Base-by-base conservation (phyloP, 53 echinoderm and acorn worm genomes). In the Echinarachnius parma region DNA sequence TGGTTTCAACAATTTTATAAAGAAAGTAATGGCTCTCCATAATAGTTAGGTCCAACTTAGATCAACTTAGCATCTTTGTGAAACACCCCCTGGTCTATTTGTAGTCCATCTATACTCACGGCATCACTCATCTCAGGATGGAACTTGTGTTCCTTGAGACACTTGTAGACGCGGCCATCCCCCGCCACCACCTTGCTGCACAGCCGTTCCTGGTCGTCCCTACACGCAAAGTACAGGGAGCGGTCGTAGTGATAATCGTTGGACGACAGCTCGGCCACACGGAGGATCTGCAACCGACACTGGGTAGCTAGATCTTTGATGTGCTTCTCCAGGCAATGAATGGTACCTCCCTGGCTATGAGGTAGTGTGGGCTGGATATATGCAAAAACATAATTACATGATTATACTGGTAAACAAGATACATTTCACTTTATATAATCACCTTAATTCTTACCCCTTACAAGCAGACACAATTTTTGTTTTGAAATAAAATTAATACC, bases 231-330 rank as follows among this genome's bases (percentile, higher is more conserved):
- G 62, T 72, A 96, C 46, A 96, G 36, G 3, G 90, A 63, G n/a
- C 96, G 68, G 78, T 96, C 96, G 4, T 61, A 62, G 42, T 87
- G 87, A 63, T 91, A 96, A 44, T 96, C 96, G 24, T 91, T 78
- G 53, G 96, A 77, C 19, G 87, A 52, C 5, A 96, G 85, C 57
- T 96, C 96, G 0, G 96, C 90, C 2, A 96, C 91, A 3, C 96
- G 75, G 8, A 96, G 52, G 28, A 96, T 66, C 63, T 84, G 84
- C 10, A 57, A 61, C 77, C 76, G 66, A 56, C 96, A 96, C 11
- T 9, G 37, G 1, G 36, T 23, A 2, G 46, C 28, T 5, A 96
- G 78, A 16, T 31, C 9, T 5, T 52, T 28, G 14, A 85, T 8
- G 9, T 91, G 53, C 19, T 67, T 76, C 77, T 96, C 80, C 49